Evolutionary conservation across 2,888 invertebrate genomes (phyloP).

Genomic region (Stegana nigrithorax): DNA sequence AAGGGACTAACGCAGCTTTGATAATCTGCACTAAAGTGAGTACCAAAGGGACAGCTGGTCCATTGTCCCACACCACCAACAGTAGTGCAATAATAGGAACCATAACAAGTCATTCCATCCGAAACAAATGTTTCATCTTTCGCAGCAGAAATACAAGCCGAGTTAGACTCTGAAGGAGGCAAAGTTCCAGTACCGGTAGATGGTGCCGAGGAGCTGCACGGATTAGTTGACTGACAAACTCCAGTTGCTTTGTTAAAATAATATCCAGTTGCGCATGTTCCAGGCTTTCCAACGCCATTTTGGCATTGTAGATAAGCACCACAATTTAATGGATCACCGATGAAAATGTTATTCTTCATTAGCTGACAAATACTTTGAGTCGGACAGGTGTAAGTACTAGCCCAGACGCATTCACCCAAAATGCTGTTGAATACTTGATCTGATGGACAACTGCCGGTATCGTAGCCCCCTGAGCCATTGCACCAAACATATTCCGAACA

Average conservation of each 20-base stretch:
- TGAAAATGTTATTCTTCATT: conserved; percentile 43
- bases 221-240: conserved; percentile 32
- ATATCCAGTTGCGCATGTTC: conserved; percentile 5
- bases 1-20: too few species aligned
- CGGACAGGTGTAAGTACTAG: conserved; percentile 33
- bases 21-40: too few species aligned
- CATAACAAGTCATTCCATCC: too few species aligned
- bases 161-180: too few species aligned
- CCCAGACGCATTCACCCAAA: conserved; percentile 39
- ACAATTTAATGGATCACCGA: conserved; percentile 49
- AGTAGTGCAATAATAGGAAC: too few species aligned
- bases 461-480: conserved; percentile 30
- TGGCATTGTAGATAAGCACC: conserved; percentile 46
- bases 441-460: conserved; percentile 27
- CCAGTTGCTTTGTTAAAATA: conserved; percentile 37
- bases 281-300: conserved; percentile 37
- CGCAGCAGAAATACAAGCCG: too few species aligned
- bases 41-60: too few species aligned
- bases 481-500: conserved; percentile 55
- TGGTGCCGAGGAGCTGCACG: conserved; percentile 19
- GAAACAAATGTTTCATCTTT: too few species aligned
- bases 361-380: conserved; percentile 46
- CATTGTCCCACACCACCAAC: too few species aligned
- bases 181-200: too few species aligned
- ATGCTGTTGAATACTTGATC: conserved; percentile 35